Evolutionary conservation across 2,113 vertebrate species (phyloP).

Genomic region (Neodon shergylaensis): DNA sequence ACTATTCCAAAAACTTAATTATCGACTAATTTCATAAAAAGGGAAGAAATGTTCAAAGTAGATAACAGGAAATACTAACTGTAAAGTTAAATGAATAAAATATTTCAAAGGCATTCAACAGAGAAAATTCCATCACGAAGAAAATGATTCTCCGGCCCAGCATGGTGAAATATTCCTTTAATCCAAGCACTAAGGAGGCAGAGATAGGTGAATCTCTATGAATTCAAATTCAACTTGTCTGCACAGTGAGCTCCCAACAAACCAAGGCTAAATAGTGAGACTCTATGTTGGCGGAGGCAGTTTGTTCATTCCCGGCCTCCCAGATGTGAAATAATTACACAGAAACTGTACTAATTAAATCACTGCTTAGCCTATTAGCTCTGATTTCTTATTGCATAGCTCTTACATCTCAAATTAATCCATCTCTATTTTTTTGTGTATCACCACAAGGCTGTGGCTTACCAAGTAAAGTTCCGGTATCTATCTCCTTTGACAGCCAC

Average conservation of each 20-base stretch:
- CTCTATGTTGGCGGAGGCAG: no score
- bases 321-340: no score
- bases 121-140: not conserved
- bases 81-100: not conserved
- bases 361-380: no score
- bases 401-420: no score
- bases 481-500: no score
- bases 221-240: not conserved
- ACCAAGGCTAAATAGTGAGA: not conserved
- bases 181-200: not conserved
- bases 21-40: conserved; percentile 21
- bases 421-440: no score
- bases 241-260: not conserved
- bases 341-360: no score
- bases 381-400: no score
- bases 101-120: not conserved
- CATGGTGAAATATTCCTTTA: not conserved
- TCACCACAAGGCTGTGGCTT: no score
- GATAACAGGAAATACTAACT: not conserved
- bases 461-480: no score
- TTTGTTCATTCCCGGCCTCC: no score
- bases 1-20: not conserved
- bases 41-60: not conserved
- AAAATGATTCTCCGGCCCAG: not conserved
- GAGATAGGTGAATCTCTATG: not conserved